Evolutionary conservation across 1,140 invertebrate genomes (phyloP), one percentile per base, ranked within the genome.

Genomic region (Camponotus vicinus): DNA sequence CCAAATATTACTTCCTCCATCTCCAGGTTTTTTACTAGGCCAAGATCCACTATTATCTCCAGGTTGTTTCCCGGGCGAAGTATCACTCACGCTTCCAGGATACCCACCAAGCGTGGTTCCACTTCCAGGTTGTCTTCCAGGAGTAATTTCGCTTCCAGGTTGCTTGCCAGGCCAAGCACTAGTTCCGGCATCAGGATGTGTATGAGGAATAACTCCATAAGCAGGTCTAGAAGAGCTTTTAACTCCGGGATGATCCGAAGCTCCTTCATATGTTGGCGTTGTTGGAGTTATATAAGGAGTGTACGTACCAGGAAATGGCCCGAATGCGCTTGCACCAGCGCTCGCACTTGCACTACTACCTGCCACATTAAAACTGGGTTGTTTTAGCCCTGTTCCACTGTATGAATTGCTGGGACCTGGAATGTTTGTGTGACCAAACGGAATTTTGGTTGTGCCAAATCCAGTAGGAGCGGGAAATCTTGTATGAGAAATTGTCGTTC

Each of bases 361-460:
- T 13, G 52, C 66, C 13, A 21, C 0, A 57, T 71, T 42, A 67
- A 75, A 83, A 67, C 21, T 7, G 11, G 27, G 27, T 27, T 52
- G 77, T 21, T 34, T 82, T 2, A 37, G 37, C 42, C 27, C 15
- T n/a, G 45, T 67, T 69, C 42, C 15, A 0, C 13, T 18, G 0
- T 69, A 63, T 71, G 77, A 37, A 55, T 9, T 13, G 21, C 49
- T 15, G 59, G 18, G 1, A 45, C n/a, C 27, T 13, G 59, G 21
- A 0, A 11, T 45, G n/a, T n/a, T 42, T 7, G 13, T 18, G 5
- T 73, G 37, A 37, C 15, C 49, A 73, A 83, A 49, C 3, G 79
- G 69, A 49, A 27, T 15, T 52, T 75, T 83, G 64, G 80, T 83
- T 63, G 69, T 75, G 21, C 37, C 40, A 61, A 83, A 83, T 67